Evolutionary conservation across 1,140 invertebrate species (phyloP).

Genomic region (Lanistes nyassanus): DNA sequence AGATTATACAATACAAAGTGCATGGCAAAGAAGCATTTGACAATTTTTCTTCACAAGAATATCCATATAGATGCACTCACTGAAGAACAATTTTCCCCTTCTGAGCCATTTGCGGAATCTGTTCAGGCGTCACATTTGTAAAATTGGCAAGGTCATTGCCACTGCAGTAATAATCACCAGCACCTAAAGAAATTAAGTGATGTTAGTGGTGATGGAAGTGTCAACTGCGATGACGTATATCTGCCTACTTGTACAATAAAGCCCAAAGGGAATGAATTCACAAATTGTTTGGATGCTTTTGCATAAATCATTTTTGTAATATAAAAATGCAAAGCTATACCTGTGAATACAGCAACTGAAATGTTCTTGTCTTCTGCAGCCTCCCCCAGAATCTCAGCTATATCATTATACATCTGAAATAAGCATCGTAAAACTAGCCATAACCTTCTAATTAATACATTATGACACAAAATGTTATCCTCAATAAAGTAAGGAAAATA

Average conservation of each 20-base stretch:
- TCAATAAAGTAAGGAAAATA: too few species aligned
- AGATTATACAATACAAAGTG: too few species aligned
- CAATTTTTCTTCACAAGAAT: too few species aligned
- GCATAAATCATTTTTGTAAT: neutral
- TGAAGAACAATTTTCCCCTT: conserved; percentile 64
- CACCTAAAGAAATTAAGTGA: conserved; percentile 62
- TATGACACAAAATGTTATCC: too few species aligned
- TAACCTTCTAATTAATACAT: too few species aligned
- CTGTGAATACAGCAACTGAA: conserved; percentile 77
- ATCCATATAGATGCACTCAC: conserved; percentile 38
- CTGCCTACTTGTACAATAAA: neutral
- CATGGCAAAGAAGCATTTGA: neutral
- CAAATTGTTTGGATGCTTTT: neutral
- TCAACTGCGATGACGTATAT: neutral
- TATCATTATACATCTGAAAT: conserved; percentile 76
- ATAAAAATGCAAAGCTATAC: conserved; percentile 40
- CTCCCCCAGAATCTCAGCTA: conserved; percentile 75
- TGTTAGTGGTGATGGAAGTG: neutral
- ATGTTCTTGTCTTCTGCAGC: conserved; percentile 76
- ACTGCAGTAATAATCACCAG: conserved; percentile 84
- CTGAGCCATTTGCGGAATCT: conserved; percentile 65
- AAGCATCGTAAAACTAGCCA: neutral
- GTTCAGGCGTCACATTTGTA: conserved; percentile 59
- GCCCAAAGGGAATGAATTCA: conserved; percentile 17
- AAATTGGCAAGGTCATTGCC: conserved; percentile 86